Conservation (phyloP, 2,888 invertebrate species). For the Brachypalpus laphriformis region DNA sequence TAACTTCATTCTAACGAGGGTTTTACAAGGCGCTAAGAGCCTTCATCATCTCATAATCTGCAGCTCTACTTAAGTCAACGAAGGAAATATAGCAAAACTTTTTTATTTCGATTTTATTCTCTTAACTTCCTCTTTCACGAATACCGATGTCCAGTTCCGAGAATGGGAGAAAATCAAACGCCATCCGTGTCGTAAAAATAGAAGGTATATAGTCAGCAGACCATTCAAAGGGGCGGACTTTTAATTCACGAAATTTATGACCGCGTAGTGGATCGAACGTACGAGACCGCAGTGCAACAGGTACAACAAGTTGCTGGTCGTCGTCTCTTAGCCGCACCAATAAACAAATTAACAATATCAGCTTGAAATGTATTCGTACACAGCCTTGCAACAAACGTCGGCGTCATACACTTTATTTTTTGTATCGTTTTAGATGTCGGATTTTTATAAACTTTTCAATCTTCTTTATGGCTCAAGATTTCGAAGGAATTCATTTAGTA, state of each 20-base stretch:
- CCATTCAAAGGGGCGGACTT: conserved; percentile 37
- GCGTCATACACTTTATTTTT: neutral
- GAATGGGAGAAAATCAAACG: conserved; percentile 20
- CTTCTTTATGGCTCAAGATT: conserved; percentile 45
- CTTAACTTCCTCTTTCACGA: conserved; percentile 14
- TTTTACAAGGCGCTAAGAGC: conserved; percentile 54
- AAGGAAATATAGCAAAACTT: conserved; percentile 39
- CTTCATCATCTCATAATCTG: conserved; percentile 22
- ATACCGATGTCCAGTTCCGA: neutral
- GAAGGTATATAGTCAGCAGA: conserved; percentile 38
- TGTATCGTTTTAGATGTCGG: neutral
- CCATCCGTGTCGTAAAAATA: conserved; percentile 31
- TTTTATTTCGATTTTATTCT: conserved; percentile 30
- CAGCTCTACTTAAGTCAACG: conserved; percentile 28
- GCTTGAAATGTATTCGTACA: conserved; percentile 33
- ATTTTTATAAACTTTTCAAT: conserved; percentile 53
- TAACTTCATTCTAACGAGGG: conserved; percentile 36
- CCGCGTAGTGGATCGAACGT: conserved; percentile 2
- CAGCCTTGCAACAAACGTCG: conserved; percentile 33
- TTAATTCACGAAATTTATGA: conserved; percentile 58
- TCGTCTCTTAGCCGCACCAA: neutral
- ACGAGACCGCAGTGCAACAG: conserved; percentile 18
- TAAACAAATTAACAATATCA: conserved; percentile 64
- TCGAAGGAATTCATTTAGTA: conserved; percentile 37
- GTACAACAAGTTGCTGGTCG: conserved; percentile 27